These are phyloP conservation scores for Characodon lateralis DNA, from an alignment of 2,797 vertebrate species.

Conservation along the genomic window DNA sequence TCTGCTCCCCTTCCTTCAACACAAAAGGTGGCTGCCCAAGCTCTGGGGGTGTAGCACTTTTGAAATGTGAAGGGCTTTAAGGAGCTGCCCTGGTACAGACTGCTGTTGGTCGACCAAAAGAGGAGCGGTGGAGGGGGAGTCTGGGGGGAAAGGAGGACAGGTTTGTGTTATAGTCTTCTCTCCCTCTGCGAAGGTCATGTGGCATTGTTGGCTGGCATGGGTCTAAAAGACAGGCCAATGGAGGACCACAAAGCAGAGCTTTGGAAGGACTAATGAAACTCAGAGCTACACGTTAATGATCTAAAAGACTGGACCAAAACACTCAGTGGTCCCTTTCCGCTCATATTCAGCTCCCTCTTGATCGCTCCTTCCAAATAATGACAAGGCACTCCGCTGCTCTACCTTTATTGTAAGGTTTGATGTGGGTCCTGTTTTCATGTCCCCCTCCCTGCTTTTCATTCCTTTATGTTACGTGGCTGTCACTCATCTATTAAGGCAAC, in stretches of 20 bases:
- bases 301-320: conserved; percentile 84
- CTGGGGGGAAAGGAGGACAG: conserved; percentile 66
- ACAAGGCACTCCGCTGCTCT: conserved; percentile 63
- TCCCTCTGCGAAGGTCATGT: conserved; percentile 73
- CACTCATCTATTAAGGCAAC: conserved; percentile 74
- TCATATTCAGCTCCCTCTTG: conserved; percentile 59
- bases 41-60: conserved; percentile 78
- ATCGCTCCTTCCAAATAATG: conserved; percentile 71
- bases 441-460: conserved; percentile 62
- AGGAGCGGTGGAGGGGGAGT: conserved; percentile 22
- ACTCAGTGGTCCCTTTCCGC: conserved; percentile 69
- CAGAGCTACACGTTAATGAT: conserved; percentile 91
- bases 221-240: conserved; percentile 83
- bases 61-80: conserved; percentile 79
- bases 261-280: conserved; percentile 88
- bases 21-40: conserved; percentile 86
- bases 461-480: conserved; percentile 67
- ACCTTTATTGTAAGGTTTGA: conserved; percentile 69
- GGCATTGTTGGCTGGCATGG: conserved; percentile 84
- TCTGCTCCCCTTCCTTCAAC: conserved; percentile 76
- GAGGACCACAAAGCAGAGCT: conserved; percentile 86
- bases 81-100: conserved; percentile 60
- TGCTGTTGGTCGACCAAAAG: conserved; percentile 75
- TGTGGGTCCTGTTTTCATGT: conserved; percentile 56
- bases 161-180: conserved; percentile 81